Conservation (phyloP, 1,140 invertebrate genomes). For the Probaryconus sp. region DNA sequence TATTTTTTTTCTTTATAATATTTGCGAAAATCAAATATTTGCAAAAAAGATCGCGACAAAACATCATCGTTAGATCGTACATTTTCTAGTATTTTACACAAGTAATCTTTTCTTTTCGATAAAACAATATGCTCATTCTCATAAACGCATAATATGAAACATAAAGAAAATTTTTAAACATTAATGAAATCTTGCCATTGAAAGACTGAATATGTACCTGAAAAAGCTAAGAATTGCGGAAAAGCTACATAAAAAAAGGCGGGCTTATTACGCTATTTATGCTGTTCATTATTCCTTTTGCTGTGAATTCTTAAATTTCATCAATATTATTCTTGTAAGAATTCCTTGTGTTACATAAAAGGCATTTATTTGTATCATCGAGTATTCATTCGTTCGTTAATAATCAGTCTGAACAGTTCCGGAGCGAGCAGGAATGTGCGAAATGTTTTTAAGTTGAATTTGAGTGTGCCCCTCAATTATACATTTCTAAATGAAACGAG, state of each 20-base stretch:
- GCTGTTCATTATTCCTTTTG: conserved; percentile 29
- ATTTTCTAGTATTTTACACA: no score
- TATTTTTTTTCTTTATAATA: no score
- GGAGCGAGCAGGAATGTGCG: conserved; percentile 6
- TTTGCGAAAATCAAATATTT: no score
- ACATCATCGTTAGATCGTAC: no score
- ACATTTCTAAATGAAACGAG: conserved; percentile 11
- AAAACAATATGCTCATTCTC: background rate
- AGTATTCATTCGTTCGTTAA: no score
- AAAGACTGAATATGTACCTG: conserved; percentile 71
- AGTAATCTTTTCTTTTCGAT: conserved; percentile 1
- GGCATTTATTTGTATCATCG: no score
- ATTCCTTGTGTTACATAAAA: background rate
- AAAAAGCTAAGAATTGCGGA: conserved; percentile 60
- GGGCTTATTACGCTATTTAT: conserved; percentile 35
- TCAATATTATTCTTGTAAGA: no score
- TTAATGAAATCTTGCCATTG: conserved; percentile 55
- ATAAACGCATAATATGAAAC: conserved; percentile 1
- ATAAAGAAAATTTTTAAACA: conserved; percentile 19
- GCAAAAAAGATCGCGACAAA: no score
- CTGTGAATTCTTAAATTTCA: conserved; percentile 1
- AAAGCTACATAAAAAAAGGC: conserved; percentile 24
- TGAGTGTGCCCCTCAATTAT: conserved; percentile 55
- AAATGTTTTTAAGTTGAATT: conserved; percentile 28
- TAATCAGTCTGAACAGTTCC: conserved; percentile 18